phyloP scores from a whole-genome alignment of 2,797 vertebrate genomes.

The Choloepus didactylus region DNA sequence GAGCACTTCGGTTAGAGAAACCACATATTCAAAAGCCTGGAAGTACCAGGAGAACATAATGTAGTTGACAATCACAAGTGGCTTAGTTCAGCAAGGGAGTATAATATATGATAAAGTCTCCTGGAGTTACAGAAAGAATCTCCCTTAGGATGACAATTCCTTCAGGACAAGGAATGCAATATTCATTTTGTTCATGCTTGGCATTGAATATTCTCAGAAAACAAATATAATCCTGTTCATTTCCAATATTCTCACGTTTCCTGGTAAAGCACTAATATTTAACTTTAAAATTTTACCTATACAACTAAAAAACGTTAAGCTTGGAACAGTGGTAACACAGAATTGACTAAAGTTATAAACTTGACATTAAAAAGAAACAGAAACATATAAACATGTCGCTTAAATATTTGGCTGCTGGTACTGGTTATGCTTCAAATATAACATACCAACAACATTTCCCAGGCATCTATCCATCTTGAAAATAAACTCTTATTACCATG shows the following conservation, averaged over 20 bases:
- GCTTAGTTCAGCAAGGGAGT: not conserved
- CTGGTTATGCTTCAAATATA: not conserved
- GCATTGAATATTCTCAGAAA: constrained; percentile 40
- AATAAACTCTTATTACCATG: not conserved
- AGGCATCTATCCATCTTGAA: constrained; percentile 19
- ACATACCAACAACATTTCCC: constrained; percentile 4
- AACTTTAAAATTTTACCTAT: constrained; percentile 33
- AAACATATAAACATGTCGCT: not conserved
- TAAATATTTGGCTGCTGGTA: constrained; percentile 11
- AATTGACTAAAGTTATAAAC: constrained; percentile 46
- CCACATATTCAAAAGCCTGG: not conserved
- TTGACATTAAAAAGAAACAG: constrained; percentile 1
- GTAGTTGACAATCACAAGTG: not conserved
- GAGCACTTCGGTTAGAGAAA: constrained; percentile 41
- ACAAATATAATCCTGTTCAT: constrained; percentile 20
- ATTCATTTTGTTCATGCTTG: not conserved
- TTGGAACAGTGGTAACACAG: not conserved
- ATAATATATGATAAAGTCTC: not conserved
- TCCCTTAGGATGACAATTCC: constrained; percentile 13
- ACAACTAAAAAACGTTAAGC: constrained; percentile 21
- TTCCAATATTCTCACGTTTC: constrained; percentile 50
- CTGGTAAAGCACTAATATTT: constrained; percentile 45
- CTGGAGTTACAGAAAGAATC: not conserved
- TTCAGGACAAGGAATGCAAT: constrained; percentile 10
- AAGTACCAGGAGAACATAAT: not conserved